Percentiles rank a stretch among this genome's conserved stretches.
Evolutionary conservation across 1,140 invertebrate genomes (phyloP).

Genomic region (Bicyclus anynana): DNA sequence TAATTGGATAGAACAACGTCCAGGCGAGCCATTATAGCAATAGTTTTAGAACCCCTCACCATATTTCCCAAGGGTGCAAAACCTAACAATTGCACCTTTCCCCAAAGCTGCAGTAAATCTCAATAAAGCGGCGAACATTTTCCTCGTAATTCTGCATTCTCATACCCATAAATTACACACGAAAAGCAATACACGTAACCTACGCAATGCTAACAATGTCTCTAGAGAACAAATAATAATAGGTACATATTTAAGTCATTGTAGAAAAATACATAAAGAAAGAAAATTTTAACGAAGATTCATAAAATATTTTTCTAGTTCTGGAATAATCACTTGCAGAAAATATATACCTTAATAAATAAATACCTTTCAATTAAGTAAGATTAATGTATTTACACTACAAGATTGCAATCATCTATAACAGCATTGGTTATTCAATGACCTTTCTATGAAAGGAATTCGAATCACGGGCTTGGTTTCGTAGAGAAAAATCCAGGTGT

Average conservation of each 20-base stretch:
- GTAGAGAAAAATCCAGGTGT: no score
- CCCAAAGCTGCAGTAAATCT: slow-evolving; percentile 55
- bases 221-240: background rate
- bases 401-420: background rate
- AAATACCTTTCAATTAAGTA: no score
- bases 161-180: slow-evolving; percentile 44
- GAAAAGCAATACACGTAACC: slow-evolving; percentile 19
- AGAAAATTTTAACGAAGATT: no score
- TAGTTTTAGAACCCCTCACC: slow-evolving; percentile 15
- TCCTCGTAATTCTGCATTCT: slow-evolving; percentile 36
- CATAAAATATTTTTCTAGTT: no score
- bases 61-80: slow-evolving; percentile 53
- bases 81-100: slow-evolving; percentile 46
- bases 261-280: no score
- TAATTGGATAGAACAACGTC: slow-evolving; percentile 12
- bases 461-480: no score
- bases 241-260: no score
- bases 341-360: no score
- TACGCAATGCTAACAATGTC: background rate
- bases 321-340: no score
- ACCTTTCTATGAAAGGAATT: no score
- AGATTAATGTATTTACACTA: no score
- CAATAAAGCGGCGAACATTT: slow-evolving; percentile 48
- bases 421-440: no score
- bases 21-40: slow-evolving; percentile 10